A percentile compares a stretch with the other conserved stretches of the same genome.
These are phyloP conservation scores for Scomber scombrus DNA, from an alignment of 2,113 vertebrate genomes.

Conservation along the genomic window DNA sequence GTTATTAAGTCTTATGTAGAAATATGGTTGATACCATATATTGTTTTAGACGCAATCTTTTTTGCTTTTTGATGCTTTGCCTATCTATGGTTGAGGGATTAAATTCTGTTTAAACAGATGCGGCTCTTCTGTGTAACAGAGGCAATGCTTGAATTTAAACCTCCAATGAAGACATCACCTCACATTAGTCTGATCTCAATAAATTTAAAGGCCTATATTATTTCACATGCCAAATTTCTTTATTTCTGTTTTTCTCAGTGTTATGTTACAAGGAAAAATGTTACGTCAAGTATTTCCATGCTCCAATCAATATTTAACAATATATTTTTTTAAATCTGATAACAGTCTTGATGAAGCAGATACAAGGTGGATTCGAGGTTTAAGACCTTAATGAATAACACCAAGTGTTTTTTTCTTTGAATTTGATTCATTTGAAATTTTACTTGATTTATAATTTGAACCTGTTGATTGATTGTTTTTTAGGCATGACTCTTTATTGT, in stretches of 20 bases:
- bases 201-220: neutral
- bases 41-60: conserved; percentile 19
- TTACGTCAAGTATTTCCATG: neutral
- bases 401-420: neutral
- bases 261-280: neutral
- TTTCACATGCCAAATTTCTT: neutral
- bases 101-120: conserved; percentile 3
- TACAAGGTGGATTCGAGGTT: neutral
- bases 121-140: conserved; percentile 39
- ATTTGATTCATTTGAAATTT: too few relatives aligned
- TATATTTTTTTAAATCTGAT: neutral
- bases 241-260: neutral
- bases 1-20: conserved; percentile 59
- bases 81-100: conserved; percentile 31
- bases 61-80: conserved; percentile 15
- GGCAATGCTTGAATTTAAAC: conserved; percentile 29
- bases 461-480: neutral
- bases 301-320: neutral
- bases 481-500: neutral
- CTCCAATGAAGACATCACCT: neutral
- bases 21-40: conserved; percentile 27
- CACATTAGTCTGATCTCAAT: neutral
- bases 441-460: neutral
- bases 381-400: neutral
- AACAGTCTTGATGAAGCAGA: neutral